Conservation (phyloP, 35 echinoderm and acorn worm species). For the Ophioderma brevispina region DNA sequence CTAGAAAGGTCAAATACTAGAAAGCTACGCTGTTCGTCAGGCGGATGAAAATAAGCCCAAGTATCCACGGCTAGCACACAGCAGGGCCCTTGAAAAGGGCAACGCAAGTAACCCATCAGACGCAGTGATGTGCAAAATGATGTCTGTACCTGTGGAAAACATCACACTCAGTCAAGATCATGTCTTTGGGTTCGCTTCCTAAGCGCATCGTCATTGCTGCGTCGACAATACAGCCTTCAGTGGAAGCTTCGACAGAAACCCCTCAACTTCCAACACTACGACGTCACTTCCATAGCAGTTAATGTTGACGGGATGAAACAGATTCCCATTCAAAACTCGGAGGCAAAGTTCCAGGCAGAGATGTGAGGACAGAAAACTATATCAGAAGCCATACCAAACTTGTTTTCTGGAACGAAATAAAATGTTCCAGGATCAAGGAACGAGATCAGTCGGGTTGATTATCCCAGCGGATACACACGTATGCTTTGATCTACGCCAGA, state of each 20-base stretch:
- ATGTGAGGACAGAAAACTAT: neutral
- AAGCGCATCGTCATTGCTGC: constrained; percentile 35
- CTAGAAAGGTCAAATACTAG: constrained; percentile 1
- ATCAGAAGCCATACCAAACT: constrained; percentile 37
- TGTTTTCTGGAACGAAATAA: constrained; percentile 47
- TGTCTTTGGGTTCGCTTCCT: constrained; percentile 36
- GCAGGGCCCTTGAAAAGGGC: constrained; percentile 45
- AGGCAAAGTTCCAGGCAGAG: constrained; percentile 38
- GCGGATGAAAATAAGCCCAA: constrained; percentile 30
- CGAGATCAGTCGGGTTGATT: constrained; percentile 40
- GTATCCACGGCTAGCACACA: constrained; percentile 21
- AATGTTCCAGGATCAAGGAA: constrained; percentile 43
- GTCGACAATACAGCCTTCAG: constrained; percentile 60
- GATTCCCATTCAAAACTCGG: constrained; percentile 59
- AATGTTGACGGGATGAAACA: constrained; percentile 73
- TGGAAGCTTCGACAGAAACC: constrained; percentile 53
- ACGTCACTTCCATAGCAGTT: constrained; percentile 49
- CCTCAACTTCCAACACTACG: constrained; percentile 79
- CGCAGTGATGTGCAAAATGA: constrained; percentile 35
- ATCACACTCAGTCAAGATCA: constrained; percentile 31
- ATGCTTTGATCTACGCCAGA: constrained; percentile 83
- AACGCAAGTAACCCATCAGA: constrained; percentile 64
- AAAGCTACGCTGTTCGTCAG: constrained; percentile 32
- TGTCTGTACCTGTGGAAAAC: constrained; percentile 35
- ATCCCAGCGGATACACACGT: constrained; percentile 60